Base-by-base conservation (phyloP, 2,113 vertebrate genomes). In the Brachypodius melanocephalos region DNA sequence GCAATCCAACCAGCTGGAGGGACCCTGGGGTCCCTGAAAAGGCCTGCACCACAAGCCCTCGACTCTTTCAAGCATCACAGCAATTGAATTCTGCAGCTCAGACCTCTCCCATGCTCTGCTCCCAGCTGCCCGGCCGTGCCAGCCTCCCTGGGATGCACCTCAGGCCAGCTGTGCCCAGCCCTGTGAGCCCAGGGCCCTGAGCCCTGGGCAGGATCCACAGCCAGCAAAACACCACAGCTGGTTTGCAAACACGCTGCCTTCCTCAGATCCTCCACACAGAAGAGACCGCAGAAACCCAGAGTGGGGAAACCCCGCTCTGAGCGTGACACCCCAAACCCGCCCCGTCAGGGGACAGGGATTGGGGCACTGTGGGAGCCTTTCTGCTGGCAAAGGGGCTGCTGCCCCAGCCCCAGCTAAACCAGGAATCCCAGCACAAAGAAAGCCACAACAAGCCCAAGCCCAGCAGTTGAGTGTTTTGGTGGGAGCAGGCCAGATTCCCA, bases 311-410 rank as follows among this genome's bases (percentile, higher is more conserved):
- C 7, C 59, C 9, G 4, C 0, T 0, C 5, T 21, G 36, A 66
- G 73, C 0, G 0, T 3, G 42, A 49, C 1, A 4, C 10, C 76
- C 76, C 48, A 55, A 19, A 78, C 14, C 22, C 0, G 0, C 45
- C 45, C 54, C 0, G 0, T 3, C 74, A 73, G 81, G 0, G 1
- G 7, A 32, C 63, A 58, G 62, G 43, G 55, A 24, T n/a, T 31
- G 0, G 0, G 29, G 28, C 68, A 89, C 4, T 2, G 34, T 1
- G 19, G 46, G 42, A 94, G 36, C 34, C 43, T 26, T 45, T 45
- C 62, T 61, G 36, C 6, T 59, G 43, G 48, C 52, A 49, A 42
- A 67, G 22, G 32, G 36, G 66, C 77, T 74, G 54, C 13, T 87
- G 59, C 42, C 28, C 51, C 24, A 28, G 32, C 10, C 78, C 38